phyloP scores from a whole-genome alignment of 2,797 vertebrate species.

The Gallinago solitaria region DNA sequence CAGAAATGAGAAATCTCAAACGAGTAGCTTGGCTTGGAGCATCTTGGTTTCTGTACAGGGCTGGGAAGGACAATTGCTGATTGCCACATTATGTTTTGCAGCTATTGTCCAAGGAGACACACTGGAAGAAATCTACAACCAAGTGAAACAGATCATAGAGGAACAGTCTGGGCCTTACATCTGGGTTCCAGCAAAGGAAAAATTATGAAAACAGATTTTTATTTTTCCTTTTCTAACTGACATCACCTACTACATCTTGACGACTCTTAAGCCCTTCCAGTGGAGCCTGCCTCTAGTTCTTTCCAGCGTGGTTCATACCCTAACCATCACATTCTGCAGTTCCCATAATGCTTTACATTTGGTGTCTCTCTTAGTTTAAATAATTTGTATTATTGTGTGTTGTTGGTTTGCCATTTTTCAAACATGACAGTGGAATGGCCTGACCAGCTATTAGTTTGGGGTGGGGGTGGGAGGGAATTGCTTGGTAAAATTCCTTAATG shows the following conservation, averaged over 20 bases:
- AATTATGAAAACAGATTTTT: constrained; percentile 85
- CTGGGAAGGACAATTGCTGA: background rate
- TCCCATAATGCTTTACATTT: constrained; percentile 66
- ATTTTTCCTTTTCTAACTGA: constrained; percentile 70
- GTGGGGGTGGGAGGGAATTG: constrained; percentile 81
- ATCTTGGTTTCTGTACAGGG: background rate
- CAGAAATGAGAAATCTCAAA: background rate
- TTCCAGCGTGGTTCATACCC: constrained; percentile 49
- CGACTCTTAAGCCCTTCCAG: constrained; percentile 66
- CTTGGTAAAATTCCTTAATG: constrained; percentile 94
- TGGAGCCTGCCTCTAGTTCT: constrained; percentile 54
- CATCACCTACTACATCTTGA: constrained; percentile 67
- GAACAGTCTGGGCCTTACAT: constrained; percentile 95
- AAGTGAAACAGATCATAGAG: constrained; percentile 96
- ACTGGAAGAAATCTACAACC: constrained; percentile 96
- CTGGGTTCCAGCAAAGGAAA: constrained; percentile 97
- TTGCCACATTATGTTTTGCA: constrained; percentile 72
- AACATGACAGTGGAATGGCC: constrained; percentile 76
- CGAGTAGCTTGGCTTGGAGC: background rate
- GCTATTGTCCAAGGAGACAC: constrained; percentile 95
- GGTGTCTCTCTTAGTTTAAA: constrained; percentile 70
- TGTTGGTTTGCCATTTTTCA: constrained; percentile 78
- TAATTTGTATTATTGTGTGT: constrained; percentile 65
- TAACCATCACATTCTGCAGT: constrained; percentile 67
- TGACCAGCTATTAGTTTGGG: constrained; percentile 83